Evolutionary conservation across 1,140 invertebrate species (phyloP), one percentile per base, ranked within the genome.

Genomic region (Cephus cinctus): DNA sequence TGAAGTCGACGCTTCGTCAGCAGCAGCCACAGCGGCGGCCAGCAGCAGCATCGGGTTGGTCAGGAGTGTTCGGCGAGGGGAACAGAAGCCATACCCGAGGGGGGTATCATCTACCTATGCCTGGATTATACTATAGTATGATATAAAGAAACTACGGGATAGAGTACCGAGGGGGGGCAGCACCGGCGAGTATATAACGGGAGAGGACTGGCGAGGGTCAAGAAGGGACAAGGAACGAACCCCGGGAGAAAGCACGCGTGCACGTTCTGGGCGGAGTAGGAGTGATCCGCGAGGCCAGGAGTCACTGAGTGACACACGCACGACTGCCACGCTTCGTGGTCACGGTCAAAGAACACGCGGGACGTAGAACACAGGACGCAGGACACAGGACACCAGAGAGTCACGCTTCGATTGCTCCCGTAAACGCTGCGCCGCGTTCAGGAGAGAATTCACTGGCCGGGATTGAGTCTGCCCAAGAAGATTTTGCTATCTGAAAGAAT

Each of bases 231-330:
- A 41, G 27, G 20, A 56, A 52, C 44, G 35, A 12, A 12, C 12
- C 12, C 27, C 25, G 50, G 40, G 49, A 43, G 11, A 20, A 48
- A 56, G 52, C 56, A 57, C 66, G 70, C 67, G 69, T 73, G 70
- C 67, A 73, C 53, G 56, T 71, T 67, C 59, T 69, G 71, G 71
- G 69, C 70, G 70, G 69, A 60, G 59, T 59, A 55, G 45, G 49
- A 57, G 42, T 57, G 54, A 63, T 68, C 56, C 59, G 44, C 36
- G 56, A 54, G 57, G 64, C 59, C 55, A 66, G 63, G 59, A 71
- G 71, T 68, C 64, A 70, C 51, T 59, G 58, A 70, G 70, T 73
- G 71, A 74, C 69, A 72, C 71, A 74, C 59, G 65, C 61, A 63
- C 69, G 66, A 57, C 64, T 61, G 64, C 69, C 69, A 73, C 66